Evolutionary conservation across 2,888 invertebrate species (phyloP).

Genomic region (Ormyrus rosae): DNA sequence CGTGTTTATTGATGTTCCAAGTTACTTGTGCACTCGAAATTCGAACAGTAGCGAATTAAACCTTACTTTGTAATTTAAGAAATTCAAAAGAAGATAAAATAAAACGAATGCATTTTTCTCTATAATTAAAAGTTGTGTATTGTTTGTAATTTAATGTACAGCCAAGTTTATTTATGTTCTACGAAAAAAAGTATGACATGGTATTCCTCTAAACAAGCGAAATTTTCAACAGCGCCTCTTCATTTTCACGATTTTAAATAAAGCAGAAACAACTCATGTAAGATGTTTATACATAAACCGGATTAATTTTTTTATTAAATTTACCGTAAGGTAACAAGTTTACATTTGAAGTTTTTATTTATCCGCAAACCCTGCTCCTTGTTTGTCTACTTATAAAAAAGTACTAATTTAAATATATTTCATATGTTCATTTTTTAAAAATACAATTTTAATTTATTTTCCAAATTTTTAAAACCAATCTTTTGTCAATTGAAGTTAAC

Average conservation of each 20-base stretch:
- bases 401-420: too few relatives aligned
- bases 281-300: slow-evolving; percentile 49
- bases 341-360: slow-evolving; percentile 34
- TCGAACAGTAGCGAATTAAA: slow-evolving; percentile 46
- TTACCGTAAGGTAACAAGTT: slow-evolving; percentile 52
- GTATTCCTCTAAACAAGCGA: slow-evolving; percentile 24
- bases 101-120: slow-evolving; percentile 38
- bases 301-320: slow-evolving; percentile 56
- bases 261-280: slow-evolving; percentile 39
- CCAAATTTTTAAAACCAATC: slow-evolving; percentile 5
- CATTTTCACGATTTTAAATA: slow-evolving; percentile 34
- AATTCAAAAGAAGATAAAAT: slow-evolving; percentile 24
- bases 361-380: neutral
- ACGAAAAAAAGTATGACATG: slow-evolving; percentile 10
- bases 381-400: neutral
- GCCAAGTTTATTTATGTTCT: slow-evolving; percentile 43
- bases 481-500: slow-evolving; percentile 29
- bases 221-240: slow-evolving; percentile 39
- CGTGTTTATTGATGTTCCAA: slow-evolving; percentile 16
- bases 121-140: slow-evolving; percentile 22
- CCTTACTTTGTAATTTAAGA: slow-evolving; percentile 13
- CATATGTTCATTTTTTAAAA: slow-evolving; percentile 26
- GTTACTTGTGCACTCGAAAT: slow-evolving; percentile 47
- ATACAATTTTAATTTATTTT: slow-evolving; percentile 46
- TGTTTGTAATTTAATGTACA: slow-evolving; percentile 46